Evolutionary conservation across 2,797 vertebrate species (phyloP).

Genomic region (Chaetophractus vellerosus): DNA sequence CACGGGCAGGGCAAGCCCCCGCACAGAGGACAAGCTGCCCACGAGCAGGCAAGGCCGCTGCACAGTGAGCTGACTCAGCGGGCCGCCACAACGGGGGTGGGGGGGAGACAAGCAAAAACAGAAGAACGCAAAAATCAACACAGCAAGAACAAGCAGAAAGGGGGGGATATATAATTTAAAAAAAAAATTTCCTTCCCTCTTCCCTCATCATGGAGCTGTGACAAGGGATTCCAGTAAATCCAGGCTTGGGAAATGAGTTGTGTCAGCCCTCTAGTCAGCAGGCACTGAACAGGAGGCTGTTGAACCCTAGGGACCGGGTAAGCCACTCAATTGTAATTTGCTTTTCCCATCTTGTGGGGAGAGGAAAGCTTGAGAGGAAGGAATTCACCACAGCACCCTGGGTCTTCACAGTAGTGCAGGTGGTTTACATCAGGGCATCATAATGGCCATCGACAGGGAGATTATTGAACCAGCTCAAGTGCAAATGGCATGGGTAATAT

Average conservation of each 20-base stretch:
- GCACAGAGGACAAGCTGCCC: too few relatives aligned
- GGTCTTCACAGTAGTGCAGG: not conserved
- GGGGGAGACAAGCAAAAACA: too few relatives aligned
- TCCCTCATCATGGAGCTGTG: not conserved
- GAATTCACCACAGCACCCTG: not conserved
- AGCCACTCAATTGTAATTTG: constrained; percentile 57
- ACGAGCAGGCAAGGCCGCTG: too few relatives aligned
- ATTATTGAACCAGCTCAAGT: not conserved
- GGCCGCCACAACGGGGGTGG: too few relatives aligned
- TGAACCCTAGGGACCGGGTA: not conserved
- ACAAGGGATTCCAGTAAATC: constrained; percentile 61
- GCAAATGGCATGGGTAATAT: constrained; percentile 3
- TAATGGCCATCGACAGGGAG: not conserved
- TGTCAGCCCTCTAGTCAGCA: constrained; percentile 14
- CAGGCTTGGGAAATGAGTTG: constrained; percentile 57
- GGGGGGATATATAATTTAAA: too few relatives aligned
- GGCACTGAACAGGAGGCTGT: constrained; percentile 12
- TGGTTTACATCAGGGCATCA: not conserved
- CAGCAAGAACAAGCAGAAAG: too few relatives aligned
- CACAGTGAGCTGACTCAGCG: too few relatives aligned
- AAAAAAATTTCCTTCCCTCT: constrained; percentile 6
- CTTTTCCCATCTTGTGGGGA: not conserved
- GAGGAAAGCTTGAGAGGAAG: not conserved
- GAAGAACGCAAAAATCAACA: too few relatives aligned
- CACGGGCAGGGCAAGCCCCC: too few relatives aligned